A percentile compares a stretch with the other conserved stretches of the same genome.
Conservation (phyloP, 2,797 vertebrate genomes). For the Champsocephalus esox region DNA sequence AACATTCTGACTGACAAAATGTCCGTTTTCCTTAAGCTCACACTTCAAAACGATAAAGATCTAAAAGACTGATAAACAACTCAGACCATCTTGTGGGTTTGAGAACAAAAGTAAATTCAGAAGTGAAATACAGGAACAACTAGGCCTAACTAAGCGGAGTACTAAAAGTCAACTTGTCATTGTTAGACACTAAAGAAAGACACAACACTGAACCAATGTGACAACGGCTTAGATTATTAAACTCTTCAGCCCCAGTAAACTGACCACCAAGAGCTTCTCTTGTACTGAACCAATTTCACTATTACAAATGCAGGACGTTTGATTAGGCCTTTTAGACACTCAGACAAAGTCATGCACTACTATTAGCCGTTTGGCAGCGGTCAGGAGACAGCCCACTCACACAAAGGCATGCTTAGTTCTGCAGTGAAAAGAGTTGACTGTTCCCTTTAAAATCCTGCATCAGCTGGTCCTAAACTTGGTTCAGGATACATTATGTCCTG, state of each 20-base stretch:
- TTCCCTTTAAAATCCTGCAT: constrained; percentile 32
- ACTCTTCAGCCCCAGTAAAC: constrained; percentile 1
- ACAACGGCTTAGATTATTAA: constrained; percentile 6
- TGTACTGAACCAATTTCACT: not conserved
- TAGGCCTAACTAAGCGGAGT: not conserved
- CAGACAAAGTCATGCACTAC: constrained; percentile 24
- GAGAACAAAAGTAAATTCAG: not conserved
- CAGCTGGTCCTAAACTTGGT: constrained; percentile 23
- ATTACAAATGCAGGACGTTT: constrained; percentile 8
- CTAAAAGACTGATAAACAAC: constrained; percentile 1
- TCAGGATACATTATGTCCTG: constrained; percentile 36
- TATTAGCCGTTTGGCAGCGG: constrained; percentile 49
- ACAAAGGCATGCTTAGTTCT: constrained; percentile 48
- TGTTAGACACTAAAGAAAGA: not conserved
- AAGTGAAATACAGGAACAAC: not conserved
- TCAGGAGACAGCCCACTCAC: constrained; percentile 8
- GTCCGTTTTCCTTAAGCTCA: not conserved
- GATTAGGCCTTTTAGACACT: constrained; percentile 20
- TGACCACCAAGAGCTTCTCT: not conserved
- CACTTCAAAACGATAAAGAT: not conserved
- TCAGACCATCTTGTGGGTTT: not conserved
- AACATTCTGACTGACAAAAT: not conserved
- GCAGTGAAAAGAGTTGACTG: constrained; percentile 40
- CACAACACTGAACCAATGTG: not conserved
- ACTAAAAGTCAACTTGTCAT: constrained; percentile 2